phyloP scores from a whole-genome alignment of 2,888 invertebrate genomes.

The Hoplodrina ambigua region DNA sequence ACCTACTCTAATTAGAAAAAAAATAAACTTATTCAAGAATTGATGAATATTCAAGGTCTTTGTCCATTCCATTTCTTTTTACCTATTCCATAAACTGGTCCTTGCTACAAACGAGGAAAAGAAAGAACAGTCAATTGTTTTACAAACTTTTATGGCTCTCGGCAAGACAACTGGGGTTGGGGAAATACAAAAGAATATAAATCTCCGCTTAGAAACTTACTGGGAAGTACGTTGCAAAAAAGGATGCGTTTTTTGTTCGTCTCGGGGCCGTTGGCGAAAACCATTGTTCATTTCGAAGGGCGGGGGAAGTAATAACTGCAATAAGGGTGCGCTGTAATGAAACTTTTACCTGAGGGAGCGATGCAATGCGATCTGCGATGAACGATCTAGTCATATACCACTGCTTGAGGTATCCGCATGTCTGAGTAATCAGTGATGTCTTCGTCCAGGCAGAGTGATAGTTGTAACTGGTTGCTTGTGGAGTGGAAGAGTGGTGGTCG shows the following conservation, averaged over 20 bases:
- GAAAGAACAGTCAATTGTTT: slow-evolving; percentile 61
- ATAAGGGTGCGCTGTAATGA: slow-evolving; percentile 82
- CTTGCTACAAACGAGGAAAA: neutral
- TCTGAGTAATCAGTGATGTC: slow-evolving; percentile 48
- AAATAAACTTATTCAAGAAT: neutral
- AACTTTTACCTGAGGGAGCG: slow-evolving; percentile 83
- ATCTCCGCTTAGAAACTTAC: slow-evolving; percentile 78
- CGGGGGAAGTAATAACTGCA: slow-evolving; percentile 83
- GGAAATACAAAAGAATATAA: slow-evolving; percentile 66
- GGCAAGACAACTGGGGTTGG: slow-evolving; percentile 60
- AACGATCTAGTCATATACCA: slow-evolving; percentile 54
- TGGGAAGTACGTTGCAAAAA: slow-evolving; percentile 84
- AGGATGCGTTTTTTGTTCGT: slow-evolving; percentile 81
- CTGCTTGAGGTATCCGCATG: slow-evolving; percentile 36
- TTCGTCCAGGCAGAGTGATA: slow-evolving; percentile 71
- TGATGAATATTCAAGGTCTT: neutral
- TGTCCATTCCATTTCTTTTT: neutral
- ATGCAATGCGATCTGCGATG: slow-evolving; percentile 59
- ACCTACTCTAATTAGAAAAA: slow-evolving; percentile 27
- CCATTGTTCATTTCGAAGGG: slow-evolving; percentile 76
- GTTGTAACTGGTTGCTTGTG: slow-evolving; percentile 80
- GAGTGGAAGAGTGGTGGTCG: slow-evolving; percentile 75
- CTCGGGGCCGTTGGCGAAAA: slow-evolving; percentile 80
- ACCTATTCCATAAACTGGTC: neutral
- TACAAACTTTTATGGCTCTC: slow-evolving; percentile 63